Evolutionary conservation across 2,888 invertebrate species (phyloP), one percentile per base, ranked within the genome.

Genomic region (Ashinkailepas kermadecensis): DNA sequence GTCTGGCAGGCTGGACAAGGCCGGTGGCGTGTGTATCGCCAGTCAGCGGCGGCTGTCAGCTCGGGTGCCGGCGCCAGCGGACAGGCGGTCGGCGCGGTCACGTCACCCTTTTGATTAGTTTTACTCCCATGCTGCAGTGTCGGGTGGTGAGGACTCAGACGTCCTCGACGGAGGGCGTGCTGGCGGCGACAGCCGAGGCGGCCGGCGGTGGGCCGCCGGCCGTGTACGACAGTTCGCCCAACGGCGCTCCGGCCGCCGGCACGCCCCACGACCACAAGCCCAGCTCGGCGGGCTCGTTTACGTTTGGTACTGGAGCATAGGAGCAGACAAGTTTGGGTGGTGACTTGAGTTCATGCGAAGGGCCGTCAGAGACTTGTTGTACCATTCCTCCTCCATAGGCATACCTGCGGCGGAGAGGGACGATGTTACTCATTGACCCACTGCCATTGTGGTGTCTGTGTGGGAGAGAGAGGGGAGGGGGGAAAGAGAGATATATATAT

Each of bases 281-380:
- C 54, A 74, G 74, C 21, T 74, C 74, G 74, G 54, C 21, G 21
- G 15, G 11, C 21, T 79, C 83, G 81, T 84, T 86, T 88, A 89
- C 80, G 89, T 88, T 85, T 98, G 97, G 89, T 98, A 98, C 88
- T 97, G 97, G 85, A 98, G 90, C 95, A 98, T 97, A 82, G 97
- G 96, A 84, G 88, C 88, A 86, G 97, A 95, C 86, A 97, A 92
- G 90, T 97, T 96, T 85, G 96, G 95, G 86, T 89, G 89, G 89
- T 96, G 95, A 81, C 95, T 94, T 87, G 94, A 93, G 91, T 97
- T 97, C 97, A 98, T 98, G 88, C 97, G 92, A 86, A 98, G 91
- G 82, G 97, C 97, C 83, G 97, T 97, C 86, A 98, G 91, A 86
- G 96, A 96, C 90, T 97, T 97, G 90, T 97, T 98, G 91, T 98